These are phyloP conservation scores for Lamprotornis superbus DNA, from an alignment of 2,113 vertebrate genomes.

Conservation along the genomic window DNA sequence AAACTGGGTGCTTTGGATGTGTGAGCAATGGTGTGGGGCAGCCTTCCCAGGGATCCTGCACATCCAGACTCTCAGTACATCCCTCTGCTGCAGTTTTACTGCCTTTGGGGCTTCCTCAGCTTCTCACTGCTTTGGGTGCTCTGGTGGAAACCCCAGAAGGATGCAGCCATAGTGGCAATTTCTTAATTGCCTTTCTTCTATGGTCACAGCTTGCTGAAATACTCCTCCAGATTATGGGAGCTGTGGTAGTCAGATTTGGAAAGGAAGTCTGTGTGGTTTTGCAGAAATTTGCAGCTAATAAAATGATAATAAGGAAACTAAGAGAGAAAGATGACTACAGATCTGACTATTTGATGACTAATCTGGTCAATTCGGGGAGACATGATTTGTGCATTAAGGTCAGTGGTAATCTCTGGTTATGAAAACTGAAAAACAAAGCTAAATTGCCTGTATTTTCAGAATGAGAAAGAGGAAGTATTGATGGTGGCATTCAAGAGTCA, in stretches of 20 bases:
- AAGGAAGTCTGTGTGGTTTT: conserved; percentile 23
- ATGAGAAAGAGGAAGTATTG: not conserved
- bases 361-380: not conserved
- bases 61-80: not conserved
- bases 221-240: not conserved
- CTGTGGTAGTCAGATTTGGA: conserved; percentile 7
- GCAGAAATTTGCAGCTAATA: conserved; percentile 37
- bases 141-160: not conserved
- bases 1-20: not conserved
- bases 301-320: not conserved
- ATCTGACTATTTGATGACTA: conserved; percentile 21
- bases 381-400: not conserved
- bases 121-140: not conserved
- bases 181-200: not conserved
- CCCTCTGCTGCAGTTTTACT: not conserved
- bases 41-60: not conserved
- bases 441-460: not conserved
- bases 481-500: not conserved
- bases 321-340: not conserved
- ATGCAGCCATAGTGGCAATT: not conserved
- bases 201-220: not conserved
- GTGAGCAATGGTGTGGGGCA: accelerated
- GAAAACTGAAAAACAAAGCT: not conserved
- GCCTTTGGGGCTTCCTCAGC: not conserved
- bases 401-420: not conserved